These are phyloP conservation scores for Erpetoichthys calabaricus DNA, from an alignment of 2,797 vertebrate species.

Conservation along the genomic window DNA sequence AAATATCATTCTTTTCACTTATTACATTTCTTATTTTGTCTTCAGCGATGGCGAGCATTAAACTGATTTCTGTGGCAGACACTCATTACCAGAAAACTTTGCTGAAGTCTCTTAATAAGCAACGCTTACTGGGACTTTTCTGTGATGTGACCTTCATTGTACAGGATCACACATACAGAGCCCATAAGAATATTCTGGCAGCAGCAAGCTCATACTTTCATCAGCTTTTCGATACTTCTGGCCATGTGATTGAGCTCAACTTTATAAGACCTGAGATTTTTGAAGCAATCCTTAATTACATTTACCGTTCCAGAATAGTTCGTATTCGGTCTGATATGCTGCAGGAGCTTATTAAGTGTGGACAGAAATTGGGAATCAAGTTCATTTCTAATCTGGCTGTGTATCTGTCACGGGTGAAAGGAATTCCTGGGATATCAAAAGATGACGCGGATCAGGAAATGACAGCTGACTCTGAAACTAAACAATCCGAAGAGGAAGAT, in stretches of 20 bases:
- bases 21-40: neutral
- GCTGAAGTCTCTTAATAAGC: conserved; percentile 83
- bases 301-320: conserved; percentile 84
- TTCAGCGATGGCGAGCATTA: conserved; percentile 84
- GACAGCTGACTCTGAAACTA: conserved; percentile 26
- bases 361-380: conserved; percentile 79
- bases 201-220: conserved; percentile 91
- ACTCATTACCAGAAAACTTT: conserved; percentile 71
- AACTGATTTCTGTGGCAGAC: conserved; percentile 88
- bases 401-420: conserved; percentile 66
- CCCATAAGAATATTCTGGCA: conserved; percentile 83
- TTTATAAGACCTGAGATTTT: conserved; percentile 89
- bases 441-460: conserved; percentile 39
- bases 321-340: conserved; percentile 78
- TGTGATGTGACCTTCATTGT: conserved; percentile 95
- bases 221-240: conserved; percentile 79
- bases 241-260: conserved; percentile 87
- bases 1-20: too few relatives aligned
- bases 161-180: conserved; percentile 87
- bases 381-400: conserved; percentile 80
- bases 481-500: conserved; percentile 31
- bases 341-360: conserved; percentile 83
- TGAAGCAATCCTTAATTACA: conserved; percentile 90
- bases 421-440: conserved; percentile 49
- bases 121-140: conserved; percentile 78